Evolutionary conservation across 2,113 vertebrate genomes (phyloP).

Genomic region (Spea bombifrons): DNA sequence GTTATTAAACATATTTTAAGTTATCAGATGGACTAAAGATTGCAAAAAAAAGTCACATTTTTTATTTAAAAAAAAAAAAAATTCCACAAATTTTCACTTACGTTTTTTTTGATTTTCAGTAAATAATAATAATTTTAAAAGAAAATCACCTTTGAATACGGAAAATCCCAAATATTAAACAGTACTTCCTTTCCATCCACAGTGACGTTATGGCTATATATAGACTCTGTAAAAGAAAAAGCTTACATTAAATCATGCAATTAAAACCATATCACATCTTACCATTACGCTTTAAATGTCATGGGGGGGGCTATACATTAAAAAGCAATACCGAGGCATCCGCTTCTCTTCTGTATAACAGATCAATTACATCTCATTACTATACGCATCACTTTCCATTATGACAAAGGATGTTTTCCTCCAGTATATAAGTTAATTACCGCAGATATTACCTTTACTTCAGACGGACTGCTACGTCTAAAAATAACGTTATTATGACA

Average conservation of each 20-base stretch:
- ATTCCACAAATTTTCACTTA: too few species aligned
- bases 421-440: constrained; percentile 30
- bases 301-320: too few species aligned
- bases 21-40: too few species aligned
- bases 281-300: too few species aligned
- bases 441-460: constrained; percentile 11
- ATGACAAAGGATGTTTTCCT: constrained; percentile 29
- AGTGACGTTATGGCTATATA: constrained; percentile 75
- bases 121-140: neutral
- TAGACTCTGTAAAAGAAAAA: constrained; percentile 67
- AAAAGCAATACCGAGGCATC: neutral
- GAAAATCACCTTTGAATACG: constrained; percentile 70
- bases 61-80: too few species aligned
- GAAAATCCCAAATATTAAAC: constrained; percentile 81
- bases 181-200: constrained; percentile 73
- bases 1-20: too few species aligned
- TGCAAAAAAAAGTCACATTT: too few species aligned
- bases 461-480: constrained; percentile 10
- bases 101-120: too few species aligned
- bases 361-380: constrained; percentile 15
- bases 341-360: constrained; percentile 18
- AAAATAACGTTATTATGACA: constrained; percentile 31
- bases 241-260: neutral
- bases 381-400: neutral
- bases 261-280: neutral